Conservation (phyloP, 1,140 invertebrate genomes). For the Caerostris extrusa region DNA sequence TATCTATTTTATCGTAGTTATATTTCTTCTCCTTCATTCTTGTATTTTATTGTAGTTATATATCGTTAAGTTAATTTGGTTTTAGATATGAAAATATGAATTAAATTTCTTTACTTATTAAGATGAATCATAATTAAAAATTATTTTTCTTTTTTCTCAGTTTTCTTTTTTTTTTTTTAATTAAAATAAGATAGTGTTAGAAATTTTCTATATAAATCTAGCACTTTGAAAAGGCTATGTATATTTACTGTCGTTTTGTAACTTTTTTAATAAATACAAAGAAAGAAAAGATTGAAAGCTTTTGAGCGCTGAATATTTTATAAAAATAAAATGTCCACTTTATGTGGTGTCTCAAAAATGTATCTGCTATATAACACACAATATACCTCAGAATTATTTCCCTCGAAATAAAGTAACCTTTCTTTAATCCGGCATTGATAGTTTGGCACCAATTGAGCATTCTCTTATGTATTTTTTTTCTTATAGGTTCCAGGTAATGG, state of each 20-base stretch:
- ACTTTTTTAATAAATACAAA: background rate
- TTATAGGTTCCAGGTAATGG: too few relatives aligned
- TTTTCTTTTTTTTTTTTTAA: background rate
- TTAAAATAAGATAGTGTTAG: background rate
- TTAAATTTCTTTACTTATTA: background rate
- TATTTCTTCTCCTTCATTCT: too few relatives aligned
- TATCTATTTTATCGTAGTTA: too few relatives aligned
- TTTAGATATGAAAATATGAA: too few relatives aligned
- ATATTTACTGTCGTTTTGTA: background rate
- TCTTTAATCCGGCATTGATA: too few relatives aligned
- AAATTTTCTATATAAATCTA: background rate
- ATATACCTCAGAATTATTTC: conserved; percentile 69
- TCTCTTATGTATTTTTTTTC: too few relatives aligned
- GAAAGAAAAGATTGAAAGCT: background rate
- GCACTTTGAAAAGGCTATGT: background rate
- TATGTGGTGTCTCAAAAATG: background rate
- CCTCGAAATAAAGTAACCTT: background rate
- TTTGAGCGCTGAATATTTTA: background rate
- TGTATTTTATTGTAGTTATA: too few relatives aligned
- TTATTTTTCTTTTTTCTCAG: background rate
- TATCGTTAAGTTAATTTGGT: too few relatives aligned
- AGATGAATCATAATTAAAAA: background rate
- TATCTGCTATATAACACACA: background rate
- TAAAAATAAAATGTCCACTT: background rate
- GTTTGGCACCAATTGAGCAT: too few relatives aligned